Conservation (phyloP, 2,797 vertebrate genomes). For the Rousettus madagascariensis region DNA sequence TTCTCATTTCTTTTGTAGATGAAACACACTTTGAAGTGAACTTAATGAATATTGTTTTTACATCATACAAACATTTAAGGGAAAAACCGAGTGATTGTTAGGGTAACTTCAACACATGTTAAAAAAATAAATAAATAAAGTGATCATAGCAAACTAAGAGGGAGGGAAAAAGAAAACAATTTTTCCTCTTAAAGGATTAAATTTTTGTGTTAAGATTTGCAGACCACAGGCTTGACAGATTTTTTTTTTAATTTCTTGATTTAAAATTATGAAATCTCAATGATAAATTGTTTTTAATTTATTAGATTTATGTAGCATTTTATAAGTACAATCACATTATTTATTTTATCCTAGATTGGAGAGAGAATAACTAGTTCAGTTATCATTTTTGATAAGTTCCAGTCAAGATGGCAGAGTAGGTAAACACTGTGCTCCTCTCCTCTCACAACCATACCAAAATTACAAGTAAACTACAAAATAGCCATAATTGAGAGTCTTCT, state of each 20-base stretch:
- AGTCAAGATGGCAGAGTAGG: too few species aligned
- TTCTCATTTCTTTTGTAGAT: background rate
- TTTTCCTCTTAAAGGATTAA: background rate
- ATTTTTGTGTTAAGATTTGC: constrained; percentile 4
- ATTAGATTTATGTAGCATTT: background rate
- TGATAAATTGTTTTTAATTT: background rate
- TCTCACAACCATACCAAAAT: too few species aligned
- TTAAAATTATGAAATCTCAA: constrained; percentile 5
- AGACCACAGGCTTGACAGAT: background rate
- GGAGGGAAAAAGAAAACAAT: background rate
- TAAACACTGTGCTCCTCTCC: too few species aligned
- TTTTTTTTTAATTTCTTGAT: background rate
- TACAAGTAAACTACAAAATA: too few species aligned
- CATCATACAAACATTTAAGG: background rate
- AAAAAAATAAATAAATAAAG: constrained; percentile 22
- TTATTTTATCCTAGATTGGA: background rate
- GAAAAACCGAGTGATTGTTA: background rate
- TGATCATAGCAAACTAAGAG: background rate
- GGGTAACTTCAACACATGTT: background rate
- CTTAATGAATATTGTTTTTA: background rate
- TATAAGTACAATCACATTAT: background rate
- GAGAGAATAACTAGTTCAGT: background rate
- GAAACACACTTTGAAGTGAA: background rate
- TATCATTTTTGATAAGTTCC: background rate
- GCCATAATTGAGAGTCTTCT: too few species aligned